Base-by-base conservation (phyloP, 1,140 invertebrate species). In the Hylaeus anthracinus region DNA sequence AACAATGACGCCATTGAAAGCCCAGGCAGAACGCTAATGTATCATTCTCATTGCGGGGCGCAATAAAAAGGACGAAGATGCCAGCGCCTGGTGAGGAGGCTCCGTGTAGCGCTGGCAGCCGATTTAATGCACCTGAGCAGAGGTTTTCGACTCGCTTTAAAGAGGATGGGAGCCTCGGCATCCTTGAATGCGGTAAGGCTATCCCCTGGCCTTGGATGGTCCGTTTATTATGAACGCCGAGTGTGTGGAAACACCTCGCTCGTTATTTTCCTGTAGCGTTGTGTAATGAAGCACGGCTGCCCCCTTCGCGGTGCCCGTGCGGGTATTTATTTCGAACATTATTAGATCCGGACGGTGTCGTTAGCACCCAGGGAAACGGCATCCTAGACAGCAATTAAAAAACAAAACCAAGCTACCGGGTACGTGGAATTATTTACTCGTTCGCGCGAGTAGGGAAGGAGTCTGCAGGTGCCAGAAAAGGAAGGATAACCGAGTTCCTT, bases 171-270 rank as follows among this genome's bases (percentile, higher is more conserved):
- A 67, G 48, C 66, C 51, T 12, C 43, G 41, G 2, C 85, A 87
- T 86, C 85, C 85, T 87, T 87, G 85, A 74, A 79, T 65, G 66
- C 51, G 58, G 86, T 64, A 86, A 87, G 86, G 86, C 86, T 87
- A 70, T 86, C 79, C 82, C 70, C 78, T 72, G 86, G 85, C 86
- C 86, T 87, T 87, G 86, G 85, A 73, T 58, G 51, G 77, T 73
- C 64, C 48, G 71, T 87, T 72, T 84, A 76, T 86, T 86, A 79
- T 43, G 79, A 72, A 86, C 80, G 53, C 75, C 45, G 45, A 61
- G 26, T 51, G 67, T 77, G 79, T 86, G 85, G 66, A 86, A 83
- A 86, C 84, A 74, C 60, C 60, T 58, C 56, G 72, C 75, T 86
- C 76, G 81, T 86, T 86, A 86, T 86, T 86, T 86, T 86, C 75